Evolutionary conservation across 2,797 vertebrate genomes (phyloP), one percentile per base, ranked within the genome.

Genomic region (Selene dorsalis): DNA sequence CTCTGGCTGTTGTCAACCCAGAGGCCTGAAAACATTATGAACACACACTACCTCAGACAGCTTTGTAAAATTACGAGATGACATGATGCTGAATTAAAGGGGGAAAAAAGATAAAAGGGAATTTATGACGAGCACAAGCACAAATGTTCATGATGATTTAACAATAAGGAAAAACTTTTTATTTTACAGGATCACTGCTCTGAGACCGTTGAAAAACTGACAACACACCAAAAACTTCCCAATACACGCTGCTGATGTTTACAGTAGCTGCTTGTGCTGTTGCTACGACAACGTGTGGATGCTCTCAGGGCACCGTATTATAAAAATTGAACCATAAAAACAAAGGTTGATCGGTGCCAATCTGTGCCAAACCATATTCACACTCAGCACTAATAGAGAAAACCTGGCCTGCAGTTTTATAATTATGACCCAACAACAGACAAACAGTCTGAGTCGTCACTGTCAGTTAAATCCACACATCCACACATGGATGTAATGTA

Each of bases 401-500:
- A 68, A 72, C 38, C 2, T 52, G 26, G 22, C 5, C 16, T 47
- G 48, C 28, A 56, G n/a, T 11, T 52, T 55, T 24, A 38, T 20
- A 2, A 35, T 52, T 41, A 39, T 22, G 66, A 55, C 4, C 14
- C 20, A n/a, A 55, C 26, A 41, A 41, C n/a, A n/a, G n/a, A 14
- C 6, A 18, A 13, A 64, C 10, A 50, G 72, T 61, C 47, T 53
- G 28, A 69, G 47, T 72, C 55, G 2, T 35, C n/a, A 57, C 64
- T 20, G 74, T 53, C 32, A 73, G 39, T 62, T 55, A 22, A 61
- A 57, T 14, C 57, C 59, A 59, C 38, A n/a, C 11, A 35, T 35
- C 32, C 32, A 24, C 56, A 47, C 59, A 58, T 32, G 45, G 53
- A 71, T 72, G 67, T 69, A 43, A 71, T 74, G 67, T 71, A 43